These are phyloP conservation scores for Microctenopoma lineatum DNA, from an alignment of 2,797 vertebrate genomes.

Conservation along the genomic window DNA sequence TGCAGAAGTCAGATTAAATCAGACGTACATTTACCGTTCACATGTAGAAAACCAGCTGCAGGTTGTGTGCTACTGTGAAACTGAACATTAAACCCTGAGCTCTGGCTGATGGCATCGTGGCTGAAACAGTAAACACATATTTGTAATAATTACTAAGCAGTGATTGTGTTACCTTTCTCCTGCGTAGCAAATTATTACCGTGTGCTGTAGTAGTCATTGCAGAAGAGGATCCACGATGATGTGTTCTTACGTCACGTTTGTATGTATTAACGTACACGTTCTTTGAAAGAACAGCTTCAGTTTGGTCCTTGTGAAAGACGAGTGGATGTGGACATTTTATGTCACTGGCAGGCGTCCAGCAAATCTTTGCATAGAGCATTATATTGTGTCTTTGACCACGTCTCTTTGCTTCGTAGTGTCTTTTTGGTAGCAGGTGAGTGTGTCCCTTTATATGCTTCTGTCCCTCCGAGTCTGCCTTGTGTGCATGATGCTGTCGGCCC, in stretches of 20 bases:
- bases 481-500: conserved; percentile 33
- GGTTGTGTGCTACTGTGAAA: background rate
- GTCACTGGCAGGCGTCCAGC: background rate
- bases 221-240: background rate
- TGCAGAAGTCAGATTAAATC: background rate
- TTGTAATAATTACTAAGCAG: background rate
- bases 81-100: too few relatives aligned
- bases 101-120: too few relatives aligned
- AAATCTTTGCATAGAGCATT: background rate
- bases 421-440: conserved; percentile 12
- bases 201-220: background rate
- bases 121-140: background rate
- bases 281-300: background rate
- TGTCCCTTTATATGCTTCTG: conserved; percentile 15
- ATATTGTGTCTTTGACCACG: background rate
- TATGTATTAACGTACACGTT: background rate
- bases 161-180: background rate
- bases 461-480: conserved; percentile 23
- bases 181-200: background rate
- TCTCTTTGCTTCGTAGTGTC: background rate
- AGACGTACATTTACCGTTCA: conserved; percentile 4
- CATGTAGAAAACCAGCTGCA: background rate
- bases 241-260: background rate
- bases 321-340: background rate
- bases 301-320: background rate